Evolutionary conservation across 2,888 invertebrate genomes (phyloP), one percentile per base, ranked within the genome.

Genomic region (Leucophenga maculata): DNA sequence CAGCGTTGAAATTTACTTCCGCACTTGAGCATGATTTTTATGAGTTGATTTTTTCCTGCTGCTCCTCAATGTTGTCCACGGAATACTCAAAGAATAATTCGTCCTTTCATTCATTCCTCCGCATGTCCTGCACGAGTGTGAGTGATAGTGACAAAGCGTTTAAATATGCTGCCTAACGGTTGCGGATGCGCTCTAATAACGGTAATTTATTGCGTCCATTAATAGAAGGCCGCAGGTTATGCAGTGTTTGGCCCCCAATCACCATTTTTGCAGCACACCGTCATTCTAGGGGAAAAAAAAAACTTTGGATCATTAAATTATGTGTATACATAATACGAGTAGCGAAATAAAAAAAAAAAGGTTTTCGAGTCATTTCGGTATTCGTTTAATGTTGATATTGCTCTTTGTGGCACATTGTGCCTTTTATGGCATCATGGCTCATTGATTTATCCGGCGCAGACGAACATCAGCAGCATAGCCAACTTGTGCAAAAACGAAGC

Each of bases 161-260:
- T 46, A 64, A 64, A 64, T 64, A 64, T 64, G 62, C 62, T 64
- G 13, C 62, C 62, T 46, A 64, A 46, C 62, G 39, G 11, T 60
- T 60, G 60, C 39, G 62, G 46, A 64, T 64, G 70, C 67, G 67
- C 67, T 39, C 72, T 72, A 74, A 78, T 72, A 74, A 73, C 67
- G 59, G 54, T 72, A 79, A 79, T 79, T 78, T 74, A 78, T 74
- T 72, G 74, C 74, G 72, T 55, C 69, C 75, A 75, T 78, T 76
- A 73, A 67, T 75, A 73, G 69, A 71, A 65, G 67, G 62, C 68
- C 75, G n/a, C 60, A 60, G 50, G 50, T 32, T 59, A 16, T 39
- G 39, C 39, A n/a, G n/a, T n/a, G n/a, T n/a, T n/a, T n/a, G n/a
- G n/a, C 26, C 4, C 39, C 39, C 39, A 39, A 39, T 39, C 39